Conservation (phyloP, 2,797 vertebrate species). For the Onychomys leucogaster region DNA sequence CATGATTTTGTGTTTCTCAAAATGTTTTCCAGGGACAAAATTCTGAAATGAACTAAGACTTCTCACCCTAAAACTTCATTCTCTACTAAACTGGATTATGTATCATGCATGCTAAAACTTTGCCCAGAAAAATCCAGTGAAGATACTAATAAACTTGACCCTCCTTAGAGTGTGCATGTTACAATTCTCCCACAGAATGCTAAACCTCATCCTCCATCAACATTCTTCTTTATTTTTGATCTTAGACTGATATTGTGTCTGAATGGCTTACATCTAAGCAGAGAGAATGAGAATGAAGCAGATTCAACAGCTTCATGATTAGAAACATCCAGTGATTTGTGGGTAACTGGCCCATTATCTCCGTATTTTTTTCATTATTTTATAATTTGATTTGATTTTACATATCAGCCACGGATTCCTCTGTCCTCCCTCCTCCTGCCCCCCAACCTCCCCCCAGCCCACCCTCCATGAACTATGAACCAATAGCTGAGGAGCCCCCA, state of each 20-base stretch:
- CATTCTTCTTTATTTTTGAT: neutral
- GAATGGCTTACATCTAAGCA: neutral
- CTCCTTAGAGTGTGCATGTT: neutral
- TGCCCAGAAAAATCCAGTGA: neutral
- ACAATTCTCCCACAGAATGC: neutral
- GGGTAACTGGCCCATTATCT: neutral
- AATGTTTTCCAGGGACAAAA: neutral
- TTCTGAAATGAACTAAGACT: neutral
- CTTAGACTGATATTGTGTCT: neutral
- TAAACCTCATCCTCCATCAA: neutral
- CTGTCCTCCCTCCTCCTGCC: no score
- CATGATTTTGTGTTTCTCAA: neutral
- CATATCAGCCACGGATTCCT: no score
- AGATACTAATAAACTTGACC: neutral
- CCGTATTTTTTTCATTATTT: no score
- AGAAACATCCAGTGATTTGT: neutral
- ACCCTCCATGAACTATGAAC: no score
- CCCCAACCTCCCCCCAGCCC: no score
- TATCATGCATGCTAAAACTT: neutral
- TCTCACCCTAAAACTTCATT: neutral
- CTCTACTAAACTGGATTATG: neutral
- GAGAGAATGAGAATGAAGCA: neutral
- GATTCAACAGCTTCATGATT: neutral
- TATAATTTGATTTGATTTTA: no score
- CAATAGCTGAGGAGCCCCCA: no score